A percentile compares a stretch with the other conserved stretches of the same genome.
Conservation (phyloP, 2,113 vertebrate genomes). For the Willisornis vidua region DNA sequence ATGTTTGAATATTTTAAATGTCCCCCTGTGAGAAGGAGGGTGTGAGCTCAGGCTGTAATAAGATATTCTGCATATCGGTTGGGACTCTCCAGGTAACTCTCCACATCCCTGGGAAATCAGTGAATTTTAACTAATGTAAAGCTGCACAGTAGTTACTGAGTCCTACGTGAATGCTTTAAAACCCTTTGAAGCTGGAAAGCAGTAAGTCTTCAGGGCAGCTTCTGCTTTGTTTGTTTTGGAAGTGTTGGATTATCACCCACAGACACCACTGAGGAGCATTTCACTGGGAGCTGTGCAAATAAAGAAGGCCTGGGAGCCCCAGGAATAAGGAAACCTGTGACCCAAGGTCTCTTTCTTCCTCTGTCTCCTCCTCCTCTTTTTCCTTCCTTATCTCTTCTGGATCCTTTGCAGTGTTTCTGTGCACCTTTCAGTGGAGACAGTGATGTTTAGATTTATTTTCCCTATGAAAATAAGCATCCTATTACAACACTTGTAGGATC, state of each 20-base stretch:
- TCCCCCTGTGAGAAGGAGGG: background rate
- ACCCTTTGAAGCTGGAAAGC: background rate
- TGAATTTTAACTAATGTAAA: slow-evolving; percentile 4
- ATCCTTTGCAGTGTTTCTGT: background rate
- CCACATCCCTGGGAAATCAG: background rate
- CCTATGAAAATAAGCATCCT: background rate
- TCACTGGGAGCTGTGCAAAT: background rate
- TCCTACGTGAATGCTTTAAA: background rate
- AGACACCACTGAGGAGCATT: background rate
- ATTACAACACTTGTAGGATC: background rate
- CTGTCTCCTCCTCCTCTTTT: background rate
- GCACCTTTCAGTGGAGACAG: background rate
- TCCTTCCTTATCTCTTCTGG: background rate
- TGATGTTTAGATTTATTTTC: background rate
- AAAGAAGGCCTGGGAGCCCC: background rate
- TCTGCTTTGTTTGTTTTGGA: background rate
- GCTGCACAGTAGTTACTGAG: background rate
- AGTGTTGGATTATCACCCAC: background rate
- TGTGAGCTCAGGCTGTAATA: background rate
- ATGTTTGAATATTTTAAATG: background rate
- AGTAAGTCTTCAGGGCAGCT: background rate
- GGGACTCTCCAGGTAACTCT: background rate
- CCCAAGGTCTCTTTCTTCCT: background rate
- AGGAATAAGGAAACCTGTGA: background rate
- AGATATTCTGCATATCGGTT: background rate